phyloP scores from a whole-genome alignment of 2,113 vertebrate species.

The Willisornis vidua region DNA sequence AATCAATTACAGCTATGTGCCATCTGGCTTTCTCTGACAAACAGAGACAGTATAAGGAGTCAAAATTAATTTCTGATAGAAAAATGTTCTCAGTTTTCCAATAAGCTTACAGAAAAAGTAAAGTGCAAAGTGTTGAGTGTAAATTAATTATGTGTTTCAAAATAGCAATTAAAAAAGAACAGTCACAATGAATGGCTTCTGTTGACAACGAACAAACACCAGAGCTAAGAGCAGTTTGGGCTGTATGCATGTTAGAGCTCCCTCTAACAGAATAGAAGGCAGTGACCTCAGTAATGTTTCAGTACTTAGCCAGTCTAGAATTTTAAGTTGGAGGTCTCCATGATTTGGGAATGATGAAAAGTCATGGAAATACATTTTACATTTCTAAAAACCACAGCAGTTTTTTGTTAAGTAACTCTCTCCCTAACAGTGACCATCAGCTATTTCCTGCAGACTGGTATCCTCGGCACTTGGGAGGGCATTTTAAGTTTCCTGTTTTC shows the following conservation, averaged over 20 bases:
- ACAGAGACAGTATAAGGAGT: neutral
- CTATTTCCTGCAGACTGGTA: neutral
- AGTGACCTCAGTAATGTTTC: neutral
- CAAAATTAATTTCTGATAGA: neutral
- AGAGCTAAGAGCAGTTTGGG: neutral
- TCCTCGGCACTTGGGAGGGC: neutral
- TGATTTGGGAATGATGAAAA: neutral
- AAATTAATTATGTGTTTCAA: conserved; percentile 3
- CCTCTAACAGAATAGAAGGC: neutral
- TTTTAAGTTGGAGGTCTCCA: neutral
- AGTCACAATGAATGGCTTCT: neutral
- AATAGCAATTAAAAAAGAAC: neutral
- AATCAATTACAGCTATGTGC: neutral
- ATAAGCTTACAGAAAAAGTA: neutral
- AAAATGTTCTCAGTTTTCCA: neutral
- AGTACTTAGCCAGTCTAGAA: neutral
- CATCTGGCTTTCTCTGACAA: neutral
- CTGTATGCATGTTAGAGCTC: neutral
- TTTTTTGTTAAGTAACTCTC: neutral
- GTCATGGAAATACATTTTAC: neutral
- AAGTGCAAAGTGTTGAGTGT: neutral
- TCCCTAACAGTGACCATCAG: neutral
- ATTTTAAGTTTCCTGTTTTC: neutral
- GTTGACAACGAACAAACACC: neutral
- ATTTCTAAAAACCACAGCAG: neutral